Percentiles rank a stretch among this genome's conserved stretches.
Conservation (phyloP, 2,888 invertebrate genomes). For the Tortricodes alternella region DNA sequence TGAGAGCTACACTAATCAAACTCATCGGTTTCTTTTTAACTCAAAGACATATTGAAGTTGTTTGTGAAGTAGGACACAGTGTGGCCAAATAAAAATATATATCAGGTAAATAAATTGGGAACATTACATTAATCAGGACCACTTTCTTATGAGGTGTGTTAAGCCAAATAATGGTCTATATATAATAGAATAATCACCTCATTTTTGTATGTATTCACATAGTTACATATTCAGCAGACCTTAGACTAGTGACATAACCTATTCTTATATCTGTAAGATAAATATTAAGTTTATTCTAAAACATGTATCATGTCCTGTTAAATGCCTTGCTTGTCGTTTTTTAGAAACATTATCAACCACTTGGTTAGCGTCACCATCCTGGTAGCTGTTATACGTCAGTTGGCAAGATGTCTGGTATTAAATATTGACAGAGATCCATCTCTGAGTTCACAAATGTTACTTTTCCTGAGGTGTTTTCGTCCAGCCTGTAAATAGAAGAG, state of each 20-base stretch:
- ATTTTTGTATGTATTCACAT: background rate
- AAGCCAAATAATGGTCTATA: too few species aligned
- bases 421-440: conserved; percentile 86
- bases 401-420: conserved; percentile 91
- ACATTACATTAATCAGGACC: too few species aligned
- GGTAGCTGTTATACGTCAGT: conserved; percentile 80
- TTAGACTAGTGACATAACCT: background rate
- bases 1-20: too few species aligned
- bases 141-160: too few species aligned
- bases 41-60: too few species aligned
- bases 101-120: too few species aligned
- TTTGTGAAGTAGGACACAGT: too few species aligned
- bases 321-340: conserved; percentile 29
- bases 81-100: too few species aligned
- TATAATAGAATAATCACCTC: too few species aligned
- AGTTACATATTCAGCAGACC: background rate
- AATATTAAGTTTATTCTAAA: conserved; percentile 1
- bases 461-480: conserved; percentile 90
- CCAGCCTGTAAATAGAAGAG: conserved; percentile 81
- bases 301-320: conserved; percentile 24
- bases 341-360: conserved; percentile 16
- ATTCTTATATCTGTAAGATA: conserved; percentile 4
- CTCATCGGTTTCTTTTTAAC: too few species aligned
- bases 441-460: conserved; percentile 88
- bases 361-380: background rate